Base-by-base conservation (phyloP, 2,888 invertebrate genomes). In the Parnassius glacialis region DNA sequence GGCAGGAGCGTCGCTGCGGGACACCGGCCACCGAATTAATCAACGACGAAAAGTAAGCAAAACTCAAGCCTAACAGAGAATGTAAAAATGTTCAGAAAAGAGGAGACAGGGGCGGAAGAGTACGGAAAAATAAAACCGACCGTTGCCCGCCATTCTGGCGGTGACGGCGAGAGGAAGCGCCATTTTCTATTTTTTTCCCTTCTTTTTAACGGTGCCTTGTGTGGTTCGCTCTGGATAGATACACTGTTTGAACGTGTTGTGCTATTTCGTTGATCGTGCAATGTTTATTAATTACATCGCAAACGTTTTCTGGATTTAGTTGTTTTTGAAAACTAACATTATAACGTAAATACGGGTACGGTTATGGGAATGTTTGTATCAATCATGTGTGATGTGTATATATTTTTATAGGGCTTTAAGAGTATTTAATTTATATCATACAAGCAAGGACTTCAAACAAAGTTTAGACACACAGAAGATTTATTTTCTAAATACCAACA, bases 101-200 rank as follows among this genome's bases (percentile, higher is more conserved):
- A 78, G 79, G 78, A 81, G 74, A 78, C 78, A 80, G 75, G 75
- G 72, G 72, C 80, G 83, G 81, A 83, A 82, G 81, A 83, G 80
- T 76, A 80, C 75, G 71, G 74, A 74, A 79, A 82, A 85, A 85
- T 79, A 84, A 87, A 87, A 85, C 73, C 76, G 71, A 73, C 79
- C 80, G 79, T 77, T 62, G 77, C 80, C 81, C 77, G 77, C 83
- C 76, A 87, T 88, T 87, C 88, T 90, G 89, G 66, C 83, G 76
- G 83, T 89, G 90, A 88, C 87, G 87, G 81, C 75, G 84, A 78
- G 81, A 83, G 88, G 83, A 84, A 84, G 78, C 83, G 82, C 79
- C 78, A 82, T 87, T 86, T 87, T 84, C 80, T 79, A 79, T 85
- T 82, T 84, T 81, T 76, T 70, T 67, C 68, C 72, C 74, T 74